These are phyloP conservation scores for Trachelus iudaicus DNA, from an alignment of 2,888 invertebrate genomes.

Conservation along the genomic window DNA sequence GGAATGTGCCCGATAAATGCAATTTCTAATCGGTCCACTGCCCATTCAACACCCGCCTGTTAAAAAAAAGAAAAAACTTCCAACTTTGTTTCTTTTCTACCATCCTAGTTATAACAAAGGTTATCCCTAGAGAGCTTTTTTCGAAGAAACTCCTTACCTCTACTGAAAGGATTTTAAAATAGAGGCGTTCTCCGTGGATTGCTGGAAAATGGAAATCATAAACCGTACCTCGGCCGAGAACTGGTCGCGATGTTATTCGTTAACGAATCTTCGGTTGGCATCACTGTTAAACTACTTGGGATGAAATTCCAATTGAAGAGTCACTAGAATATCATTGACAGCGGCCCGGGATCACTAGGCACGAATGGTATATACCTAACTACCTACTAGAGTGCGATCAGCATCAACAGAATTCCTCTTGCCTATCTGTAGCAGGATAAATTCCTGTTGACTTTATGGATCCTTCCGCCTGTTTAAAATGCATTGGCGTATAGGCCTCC, in stretches of 20 bases:
- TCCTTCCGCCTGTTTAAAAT: slow-evolving; percentile 35
- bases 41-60: too few relatives aligned
- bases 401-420: not conserved
- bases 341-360: not conserved
- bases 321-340: not conserved
- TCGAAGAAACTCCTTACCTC: not conserved
- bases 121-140: not conserved
- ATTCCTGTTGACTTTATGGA: slow-evolving; percentile 7
- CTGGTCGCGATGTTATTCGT: not conserved
- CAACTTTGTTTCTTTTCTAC: not conserved
- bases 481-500: slow-evolving; percentile 30
- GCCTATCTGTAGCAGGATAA: not conserved
- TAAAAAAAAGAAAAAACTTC: not conserved
- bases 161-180: not conserved
- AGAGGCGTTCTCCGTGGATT: not conserved
- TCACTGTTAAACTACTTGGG: not conserved
- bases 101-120: not conserved
- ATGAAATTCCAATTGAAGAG: not conserved
- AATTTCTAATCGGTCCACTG: too few relatives aligned
- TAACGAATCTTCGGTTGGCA: not conserved
- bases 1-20: too few relatives aligned
- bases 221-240: not conserved
- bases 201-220: not conserved
- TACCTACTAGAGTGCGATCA: not conserved
- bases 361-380: not conserved